Evolutionary conservation across 37 sponge, comb jelly and placozoan genomes (phyloP), one percentile per base, ranked within the genome.

Genomic region (Spongilla lacustris): DNA sequence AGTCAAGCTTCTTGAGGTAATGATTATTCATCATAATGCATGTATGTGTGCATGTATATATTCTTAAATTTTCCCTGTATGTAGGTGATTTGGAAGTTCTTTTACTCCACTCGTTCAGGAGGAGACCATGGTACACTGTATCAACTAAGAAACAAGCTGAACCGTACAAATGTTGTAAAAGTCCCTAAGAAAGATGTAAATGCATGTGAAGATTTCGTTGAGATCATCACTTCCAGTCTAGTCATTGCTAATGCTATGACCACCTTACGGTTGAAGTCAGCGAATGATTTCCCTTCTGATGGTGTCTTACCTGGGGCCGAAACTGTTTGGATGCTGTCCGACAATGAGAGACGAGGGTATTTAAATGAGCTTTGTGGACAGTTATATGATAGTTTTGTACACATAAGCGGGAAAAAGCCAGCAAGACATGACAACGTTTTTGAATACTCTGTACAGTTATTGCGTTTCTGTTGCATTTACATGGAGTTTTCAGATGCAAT

Each of bases 131-230:
- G 84, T 22, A 83, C 74, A 22, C 50, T 83, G 27, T 83, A 74
- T 50, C 84, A 83, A 46, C 50, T 83, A 73, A n/a, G 75, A 26
- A 83, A 83, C 71, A 37, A 37, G 30, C 23, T 74, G 26, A 46
- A 41, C 38, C 19, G 84, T 23, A 74, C 58, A 29, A 73, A 83
- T 83, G 84, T 83, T 22, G 71, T 69, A 27, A 83, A 83, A 46
- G 29, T 23, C 13, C 84, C 84, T 29, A 46, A 68, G 75, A 74
- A 72, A 38, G 49, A 72, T 26, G 31, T 83, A 21, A 73, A 83
- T 73, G 84, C 48, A 10, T 74, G 84, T 83, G 84, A 83, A 28
- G 84, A 83, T 27, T 83, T 83, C 50, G 9, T 83, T 49, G 29
- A 69, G 31, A 73, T 69, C 27, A 49, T 69, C 46, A 83, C 71